A percentile compares a stretch with the other conserved stretches of the same genome.
phyloP scores from a whole-genome alignment of 2,888 invertebrate species.

The Epistrophe eligans region DNA sequence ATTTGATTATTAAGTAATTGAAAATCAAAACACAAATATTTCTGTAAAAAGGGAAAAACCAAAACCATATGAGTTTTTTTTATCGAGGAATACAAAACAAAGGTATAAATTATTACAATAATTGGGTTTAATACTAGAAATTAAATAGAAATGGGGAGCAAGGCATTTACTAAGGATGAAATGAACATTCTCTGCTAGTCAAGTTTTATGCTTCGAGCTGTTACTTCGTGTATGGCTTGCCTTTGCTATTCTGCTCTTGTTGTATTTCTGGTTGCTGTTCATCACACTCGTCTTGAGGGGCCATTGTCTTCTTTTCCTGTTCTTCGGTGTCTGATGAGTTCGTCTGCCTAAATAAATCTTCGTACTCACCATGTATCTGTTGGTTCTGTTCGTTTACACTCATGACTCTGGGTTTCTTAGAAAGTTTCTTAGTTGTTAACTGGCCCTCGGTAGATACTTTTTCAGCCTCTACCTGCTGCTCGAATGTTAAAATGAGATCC shows the following conservation, averaged over 20 bases:
- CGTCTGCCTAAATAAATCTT: background rate
- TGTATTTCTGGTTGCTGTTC: constrained; percentile 11
- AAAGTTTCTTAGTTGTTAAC: constrained; percentile 30
- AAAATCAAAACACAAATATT: background rate
- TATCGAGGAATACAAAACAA: background rate
- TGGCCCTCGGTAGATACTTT: constrained; percentile 62
- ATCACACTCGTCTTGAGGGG: constrained; percentile 12
- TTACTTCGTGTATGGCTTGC: constrained; percentile 40
- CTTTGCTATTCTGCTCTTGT: constrained; percentile 37
- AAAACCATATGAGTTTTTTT: background rate
- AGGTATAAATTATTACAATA: background rate
- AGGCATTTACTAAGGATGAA: constrained; percentile 44
- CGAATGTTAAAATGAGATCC: constrained; percentile 86
- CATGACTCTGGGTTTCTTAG: constrained; percentile 30
- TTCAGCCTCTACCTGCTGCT: constrained; percentile 85
- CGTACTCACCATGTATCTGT: constrained; percentile 1
- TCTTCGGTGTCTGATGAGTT: background rate
- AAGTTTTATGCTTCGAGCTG: constrained; percentile 26
- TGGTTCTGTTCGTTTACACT: constrained; percentile 20
- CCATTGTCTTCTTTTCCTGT: constrained; percentile 6
- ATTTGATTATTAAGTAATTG: background rate
- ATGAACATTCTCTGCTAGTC: constrained; percentile 38
- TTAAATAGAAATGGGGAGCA: constrained; percentile 47
- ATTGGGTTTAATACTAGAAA: background rate
- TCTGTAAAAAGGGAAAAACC: background rate